Evolutionary conservation across 2,797 vertebrate species (phyloP), one percentile per base, ranked within the genome.

Genomic region (Channa striata): DNA sequence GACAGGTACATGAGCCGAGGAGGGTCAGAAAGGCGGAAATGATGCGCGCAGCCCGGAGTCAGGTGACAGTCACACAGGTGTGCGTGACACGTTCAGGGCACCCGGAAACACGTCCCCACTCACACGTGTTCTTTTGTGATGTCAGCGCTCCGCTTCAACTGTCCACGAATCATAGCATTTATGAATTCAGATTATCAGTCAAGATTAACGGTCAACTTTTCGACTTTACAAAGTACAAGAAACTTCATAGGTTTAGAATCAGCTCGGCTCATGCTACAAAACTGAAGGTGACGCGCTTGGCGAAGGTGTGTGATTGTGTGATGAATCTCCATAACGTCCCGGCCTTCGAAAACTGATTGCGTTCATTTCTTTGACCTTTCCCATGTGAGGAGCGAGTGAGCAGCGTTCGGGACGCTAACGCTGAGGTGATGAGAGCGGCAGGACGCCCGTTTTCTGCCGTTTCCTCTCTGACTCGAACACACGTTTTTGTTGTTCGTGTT

Each of bases 1-100:
- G 53, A 56, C 78, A 8, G 34, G 0, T 74, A 83, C 74, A 20
- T 72, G 58, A 68, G 81, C 84, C 67, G 36, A 14, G 47, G 46
- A 70, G 89, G 78, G 50, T 75, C 84, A 68, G 8, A 67, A 51
- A 33, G 72, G 79, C 64, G 63, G 50, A 2, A 11, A 43, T 40
- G 50, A 76, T 75, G 78, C 59, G 70, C 59, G 40, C 65, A 43
- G 20, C 33, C 9, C 6, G 1, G 8, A 1, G 83, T 91, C 91
- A 92, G 90, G 87, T 91, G 91, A 91, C 89, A 40, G 89, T 88
- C 88, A 90, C 85, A 77, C 82, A 91, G 86, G 88, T 92, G 72
- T 8, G 17, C 30, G 36, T 60, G 84, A 8, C 69, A 80, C 81
- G 0, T 89, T 89, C 82, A 87, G 11, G 77, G 47, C 17, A 0